Percentiles rank a stretch among this genome's conserved stretches.
These are phyloP conservation scores for Gila orcuttii DNA, from an alignment of 2,113 vertebrate species.

Conservation along the genomic window DNA sequence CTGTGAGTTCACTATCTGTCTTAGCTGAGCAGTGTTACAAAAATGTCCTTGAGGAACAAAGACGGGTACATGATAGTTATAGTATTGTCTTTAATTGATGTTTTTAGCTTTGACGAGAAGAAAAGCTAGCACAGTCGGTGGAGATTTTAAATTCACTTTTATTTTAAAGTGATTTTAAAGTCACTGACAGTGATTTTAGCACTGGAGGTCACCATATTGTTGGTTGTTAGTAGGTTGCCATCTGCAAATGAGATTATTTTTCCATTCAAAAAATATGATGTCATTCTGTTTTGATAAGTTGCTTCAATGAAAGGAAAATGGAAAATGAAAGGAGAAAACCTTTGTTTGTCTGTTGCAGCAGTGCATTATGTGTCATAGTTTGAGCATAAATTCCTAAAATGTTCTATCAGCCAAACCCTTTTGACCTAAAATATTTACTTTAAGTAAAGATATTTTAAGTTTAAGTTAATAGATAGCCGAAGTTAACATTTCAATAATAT, in stretches of 20 bases:
- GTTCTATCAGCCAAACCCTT: neutral
- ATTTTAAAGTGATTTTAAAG: too few relatives aligned
- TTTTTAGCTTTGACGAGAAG: slow-evolving; percentile 4
- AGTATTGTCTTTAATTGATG: slow-evolving; percentile 55
- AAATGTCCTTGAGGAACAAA: slow-evolving; percentile 41
- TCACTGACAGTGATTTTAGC: neutral
- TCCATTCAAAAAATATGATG: neutral
- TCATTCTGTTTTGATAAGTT: neutral
- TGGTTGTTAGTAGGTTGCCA: neutral
- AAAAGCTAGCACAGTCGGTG: neutral
- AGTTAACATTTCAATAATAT: neutral
- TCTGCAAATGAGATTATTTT: too few relatives aligned
- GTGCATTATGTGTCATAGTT: too few relatives aligned
- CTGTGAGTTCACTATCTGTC: slow-evolving; percentile 20
- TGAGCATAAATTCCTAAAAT: too few relatives aligned
- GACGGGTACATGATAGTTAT: slow-evolving; percentile 39
- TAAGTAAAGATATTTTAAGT: neutral
- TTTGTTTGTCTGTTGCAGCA: too few relatives aligned
- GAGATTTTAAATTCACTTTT: neutral
- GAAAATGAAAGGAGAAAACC: too few relatives aligned
- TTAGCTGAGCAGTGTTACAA: slow-evolving; percentile 40
- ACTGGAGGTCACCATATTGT: neutral
- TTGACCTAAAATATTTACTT: neutral
- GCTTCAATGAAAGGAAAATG: too few relatives aligned
- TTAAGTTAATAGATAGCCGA: too few relatives aligned